A percentile compares a stretch with the other conserved stretches of the same genome.
These are phyloP conservation scores for Cettia cetti DNA, from an alignment of 2,113 vertebrate species.

Conservation along the genomic window DNA sequence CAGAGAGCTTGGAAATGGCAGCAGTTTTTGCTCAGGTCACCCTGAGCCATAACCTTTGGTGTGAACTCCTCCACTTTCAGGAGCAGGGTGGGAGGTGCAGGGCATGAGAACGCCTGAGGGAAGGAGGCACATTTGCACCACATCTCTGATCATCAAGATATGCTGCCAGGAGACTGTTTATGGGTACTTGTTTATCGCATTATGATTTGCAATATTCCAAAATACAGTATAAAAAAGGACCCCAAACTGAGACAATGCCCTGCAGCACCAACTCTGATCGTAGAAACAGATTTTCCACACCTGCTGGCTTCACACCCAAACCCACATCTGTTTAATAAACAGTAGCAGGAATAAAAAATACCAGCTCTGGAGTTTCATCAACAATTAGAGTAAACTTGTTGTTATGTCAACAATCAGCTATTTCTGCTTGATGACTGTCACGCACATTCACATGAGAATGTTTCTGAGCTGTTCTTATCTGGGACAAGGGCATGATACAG, in stretches of 20 bases:
- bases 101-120: neutral
- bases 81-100: neutral
- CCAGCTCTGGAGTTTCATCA: neutral
- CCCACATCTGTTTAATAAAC: neutral
- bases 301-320: neutral
- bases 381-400: neutral
- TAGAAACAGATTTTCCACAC: neutral
- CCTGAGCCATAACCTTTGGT: neutral
- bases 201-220: neutral
- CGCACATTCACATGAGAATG: accelerated
- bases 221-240: neutral
- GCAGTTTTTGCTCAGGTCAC: neutral
- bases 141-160: neutral
- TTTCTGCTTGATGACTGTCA: neutral
- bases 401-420: neutral
- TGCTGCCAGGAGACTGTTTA: neutral
- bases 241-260: neutral
- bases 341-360: neutral
- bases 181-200: neutral
- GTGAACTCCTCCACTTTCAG: neutral
- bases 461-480: neutral
- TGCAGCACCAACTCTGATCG: neutral
- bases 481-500: neutral
- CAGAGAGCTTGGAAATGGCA: neutral
- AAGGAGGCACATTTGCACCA: neutral